A percentile compares a stretch with the other conserved stretches of the same genome.
phyloP scores from a whole-genome alignment of 1,140 invertebrate genomes.

The Aphelinus certus region DNA sequence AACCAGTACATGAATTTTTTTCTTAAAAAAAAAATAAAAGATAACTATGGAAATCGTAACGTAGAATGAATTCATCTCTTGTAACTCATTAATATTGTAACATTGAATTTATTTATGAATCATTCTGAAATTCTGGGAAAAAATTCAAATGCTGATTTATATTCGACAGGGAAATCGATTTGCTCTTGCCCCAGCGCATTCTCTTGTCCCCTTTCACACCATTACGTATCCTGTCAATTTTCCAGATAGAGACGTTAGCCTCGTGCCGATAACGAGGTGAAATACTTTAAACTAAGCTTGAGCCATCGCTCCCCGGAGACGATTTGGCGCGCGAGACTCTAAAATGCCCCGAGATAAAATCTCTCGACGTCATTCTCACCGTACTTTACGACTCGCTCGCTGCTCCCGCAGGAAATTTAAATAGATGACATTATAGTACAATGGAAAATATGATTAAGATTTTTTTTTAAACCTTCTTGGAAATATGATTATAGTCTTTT shows the following conservation, averaged over 20 bases:
- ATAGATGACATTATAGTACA: conserved; percentile 31
- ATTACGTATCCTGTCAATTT: conserved; percentile 48
- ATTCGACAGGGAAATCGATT: conserved; percentile 44
- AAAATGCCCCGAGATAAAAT: conserved; percentile 52
- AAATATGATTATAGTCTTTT: no score
- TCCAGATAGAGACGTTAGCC: conserved; percentile 34
- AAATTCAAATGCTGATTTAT: conserved; percentile 23
- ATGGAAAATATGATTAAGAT: conserved; percentile 8
- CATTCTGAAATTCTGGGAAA: not conserved
- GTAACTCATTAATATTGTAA: no score
- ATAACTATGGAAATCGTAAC: no score
- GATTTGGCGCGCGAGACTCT: conserved; percentile 45
- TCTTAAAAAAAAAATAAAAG: no score
- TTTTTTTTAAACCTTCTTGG: no score
- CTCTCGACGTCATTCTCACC: conserved; percentile 47
- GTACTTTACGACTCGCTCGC: conserved; percentile 46
- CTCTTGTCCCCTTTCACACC: conserved; percentile 26
- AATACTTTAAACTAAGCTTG: conserved; percentile 64
- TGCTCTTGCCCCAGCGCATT: conserved; percentile 40
- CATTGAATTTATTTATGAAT: no score
- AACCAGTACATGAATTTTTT: no score
- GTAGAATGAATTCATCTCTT: no score
- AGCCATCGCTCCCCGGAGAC: conserved; percentile 61
- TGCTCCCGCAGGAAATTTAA: conserved; percentile 38
- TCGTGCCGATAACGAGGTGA: conserved; percentile 48